These are phyloP conservation scores for Sitobion miscanthi DNA, from an alignment of 1,140 invertebrate genomes.

Conservation along the genomic window DNA sequence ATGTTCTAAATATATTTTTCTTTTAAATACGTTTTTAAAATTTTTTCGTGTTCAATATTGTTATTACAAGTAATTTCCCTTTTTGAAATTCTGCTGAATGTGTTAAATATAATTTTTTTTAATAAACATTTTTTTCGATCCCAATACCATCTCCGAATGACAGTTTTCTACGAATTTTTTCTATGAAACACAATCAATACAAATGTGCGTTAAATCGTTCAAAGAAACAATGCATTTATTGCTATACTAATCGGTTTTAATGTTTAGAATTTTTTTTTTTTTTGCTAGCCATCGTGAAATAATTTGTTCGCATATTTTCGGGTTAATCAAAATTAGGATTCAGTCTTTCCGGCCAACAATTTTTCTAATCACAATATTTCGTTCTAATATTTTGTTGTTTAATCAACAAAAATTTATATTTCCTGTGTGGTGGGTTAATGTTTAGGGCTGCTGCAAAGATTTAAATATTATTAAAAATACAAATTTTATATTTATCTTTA, in stretches of 20 bases:
- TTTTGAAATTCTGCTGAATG: conserved; percentile 2
- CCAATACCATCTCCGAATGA: neutral
- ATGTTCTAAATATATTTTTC: neutral
- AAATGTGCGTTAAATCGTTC: neutral
- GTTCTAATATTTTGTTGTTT: neutral
- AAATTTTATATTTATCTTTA: neutral
- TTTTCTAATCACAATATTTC: neutral
- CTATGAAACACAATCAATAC: conserved; percentile 28
- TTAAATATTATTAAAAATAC: neutral
- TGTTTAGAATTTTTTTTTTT: neutral
- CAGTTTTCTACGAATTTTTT: conserved; percentile 18
- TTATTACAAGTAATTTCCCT: neutral
- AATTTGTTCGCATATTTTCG: neutral
- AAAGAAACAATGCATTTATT: conserved; percentile 23
- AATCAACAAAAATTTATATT: neutral
- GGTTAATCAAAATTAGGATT: neutral
- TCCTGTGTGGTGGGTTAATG: neutral
- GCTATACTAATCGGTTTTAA: conserved; percentile 13
- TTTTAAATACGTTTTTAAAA: neutral
- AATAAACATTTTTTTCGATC: conserved; percentile 7
- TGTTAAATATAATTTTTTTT: neutral
- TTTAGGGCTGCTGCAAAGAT: neutral
- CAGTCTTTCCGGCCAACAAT: neutral
- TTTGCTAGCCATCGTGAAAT: neutral
- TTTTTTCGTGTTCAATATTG: neutral